phyloP scores from a whole-genome alignment of 2,888 invertebrate genomes.

The Eulithis prunata region DNA sequence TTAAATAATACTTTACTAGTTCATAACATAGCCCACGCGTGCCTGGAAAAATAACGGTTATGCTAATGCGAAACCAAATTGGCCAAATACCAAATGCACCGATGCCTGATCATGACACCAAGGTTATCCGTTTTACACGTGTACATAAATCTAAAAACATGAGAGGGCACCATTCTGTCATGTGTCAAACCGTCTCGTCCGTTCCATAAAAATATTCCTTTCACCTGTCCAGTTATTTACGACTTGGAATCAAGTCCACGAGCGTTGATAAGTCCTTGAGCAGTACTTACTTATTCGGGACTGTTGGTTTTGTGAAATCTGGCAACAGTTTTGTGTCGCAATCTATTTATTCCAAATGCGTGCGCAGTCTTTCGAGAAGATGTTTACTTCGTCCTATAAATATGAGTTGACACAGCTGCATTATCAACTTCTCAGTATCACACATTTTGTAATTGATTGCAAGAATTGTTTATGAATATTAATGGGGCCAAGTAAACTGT shows the following conservation, averaged over 20 bases:
- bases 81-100: slow-evolving; percentile 19
- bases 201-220: slow-evolving; percentile 13
- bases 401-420: slow-evolving; percentile 35
- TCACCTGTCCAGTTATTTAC: slow-evolving; percentile 21
- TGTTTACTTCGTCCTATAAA: slow-evolving; percentile 35
- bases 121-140: slow-evolving; percentile 19
- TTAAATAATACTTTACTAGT: no score
- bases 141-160: slow-evolving; percentile 1
- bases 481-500: slow-evolving; percentile 23
- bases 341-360: slow-evolving; percentile 35
- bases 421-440: slow-evolving; percentile 28
- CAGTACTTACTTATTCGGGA: slow-evolving; percentile 38
- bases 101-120: slow-evolving; percentile 8
- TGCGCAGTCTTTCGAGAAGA: slow-evolving; percentile 29
- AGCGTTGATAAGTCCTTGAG: slow-evolving; percentile 33
- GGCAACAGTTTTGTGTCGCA: slow-evolving; percentile 32
- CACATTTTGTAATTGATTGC: slow-evolving; percentile 29
- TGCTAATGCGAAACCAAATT: slow-evolving; percentile 4
- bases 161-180: slow-evolving; percentile 16
- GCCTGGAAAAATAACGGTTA: neutral
- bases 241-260: slow-evolving; percentile 25
- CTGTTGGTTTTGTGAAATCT: slow-evolving; percentile 41
- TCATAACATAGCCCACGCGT: neutral
- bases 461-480: slow-evolving; percentile 30
- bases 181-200: slow-evolving; percentile 6